Conservation (phyloP, 2,113 vertebrate species). For the Suricata suricatta region DNA sequence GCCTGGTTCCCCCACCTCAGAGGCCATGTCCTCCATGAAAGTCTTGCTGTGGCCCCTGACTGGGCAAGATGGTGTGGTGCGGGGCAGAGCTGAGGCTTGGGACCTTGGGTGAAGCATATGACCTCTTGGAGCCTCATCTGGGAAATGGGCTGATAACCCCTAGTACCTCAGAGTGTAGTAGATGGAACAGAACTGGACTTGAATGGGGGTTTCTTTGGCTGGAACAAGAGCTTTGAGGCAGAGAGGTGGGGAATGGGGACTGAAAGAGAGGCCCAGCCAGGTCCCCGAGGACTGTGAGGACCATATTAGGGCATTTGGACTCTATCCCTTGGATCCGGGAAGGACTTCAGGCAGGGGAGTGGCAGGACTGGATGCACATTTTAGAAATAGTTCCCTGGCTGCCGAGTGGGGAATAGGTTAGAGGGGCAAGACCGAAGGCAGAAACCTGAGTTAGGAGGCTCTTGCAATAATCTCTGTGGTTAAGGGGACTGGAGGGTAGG, state of each 20-base stretch:
- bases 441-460: neutral
- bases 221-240: neutral
- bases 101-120: neutral
- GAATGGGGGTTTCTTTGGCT: neutral
- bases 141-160: neutral
- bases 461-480: neutral
- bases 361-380: neutral
- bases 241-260: neutral
- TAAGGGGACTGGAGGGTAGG: neutral
- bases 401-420: neutral
- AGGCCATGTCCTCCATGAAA: neutral
- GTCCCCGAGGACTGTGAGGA: neutral
- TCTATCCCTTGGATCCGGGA: neutral
- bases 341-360: neutral
- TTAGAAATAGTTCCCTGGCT: neutral
- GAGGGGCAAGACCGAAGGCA: neutral
- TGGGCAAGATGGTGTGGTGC: neutral
- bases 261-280: neutral
- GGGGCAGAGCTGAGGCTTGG: neutral
- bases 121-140: neutral
- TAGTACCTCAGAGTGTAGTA: neutral
- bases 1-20: neutral
- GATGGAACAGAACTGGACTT: neutral
- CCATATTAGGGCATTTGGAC: slow-evolving; percentile 43
- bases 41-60: neutral